Evolutionary conservation across 2,888 invertebrate genomes (phyloP).

Genomic region (Apodemia duryi): DNA sequence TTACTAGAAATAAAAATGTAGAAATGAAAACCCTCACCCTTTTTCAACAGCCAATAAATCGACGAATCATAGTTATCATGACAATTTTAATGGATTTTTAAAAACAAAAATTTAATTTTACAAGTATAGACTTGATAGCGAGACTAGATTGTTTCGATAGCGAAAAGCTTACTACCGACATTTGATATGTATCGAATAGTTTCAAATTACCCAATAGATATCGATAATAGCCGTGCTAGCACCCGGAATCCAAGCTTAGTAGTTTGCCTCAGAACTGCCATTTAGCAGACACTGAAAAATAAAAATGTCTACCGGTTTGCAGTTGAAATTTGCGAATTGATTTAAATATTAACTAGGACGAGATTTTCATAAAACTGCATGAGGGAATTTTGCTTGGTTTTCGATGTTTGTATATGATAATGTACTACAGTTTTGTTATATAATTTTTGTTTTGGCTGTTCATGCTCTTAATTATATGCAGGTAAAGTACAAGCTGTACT

Average conservation of each 20-base stretch:
- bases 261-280: conserved; percentile 51
- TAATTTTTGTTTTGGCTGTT: neutral
- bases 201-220: neutral
- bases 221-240: neutral
- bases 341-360: conserved; percentile 12
- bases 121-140: no score
- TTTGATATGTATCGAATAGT: neutral
- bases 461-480: no score
- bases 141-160: no score
- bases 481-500: no score
- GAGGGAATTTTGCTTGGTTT: neutral
- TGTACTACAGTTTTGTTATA: neutral
- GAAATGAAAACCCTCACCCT: no score
- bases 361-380: conserved; percentile 2
- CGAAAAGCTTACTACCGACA: no score
- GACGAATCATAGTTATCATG: no score
- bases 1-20: no score
- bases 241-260: conserved; percentile 27
- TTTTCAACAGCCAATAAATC: no score
- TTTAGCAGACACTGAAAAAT: conserved; percentile 56
- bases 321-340: conserved; percentile 15
- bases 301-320: conserved; percentile 40
- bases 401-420: conserved; percentile 10
- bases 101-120: no score
- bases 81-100: no score